Evolutionary conservation across 2,888 invertebrate genomes (phyloP), one percentile per base, ranked within the genome.

Genomic region (Hesperia comma): DNA sequence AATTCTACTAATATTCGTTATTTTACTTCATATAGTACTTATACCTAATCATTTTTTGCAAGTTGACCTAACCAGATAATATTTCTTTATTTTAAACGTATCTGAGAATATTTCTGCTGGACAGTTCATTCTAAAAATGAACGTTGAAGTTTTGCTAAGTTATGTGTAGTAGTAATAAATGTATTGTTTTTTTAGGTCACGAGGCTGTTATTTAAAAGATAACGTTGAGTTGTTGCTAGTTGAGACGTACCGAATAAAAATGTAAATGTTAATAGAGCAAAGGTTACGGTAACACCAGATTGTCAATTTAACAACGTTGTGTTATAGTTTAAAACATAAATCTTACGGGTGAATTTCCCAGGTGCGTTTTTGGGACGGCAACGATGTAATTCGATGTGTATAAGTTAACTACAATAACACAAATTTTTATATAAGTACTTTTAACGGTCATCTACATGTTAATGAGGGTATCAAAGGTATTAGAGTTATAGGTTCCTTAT

Each of bases 211-310:
- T n/a, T n/a, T n/a, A 71, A 76, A 82, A 86, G 91, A 91, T 91
- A 90, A 88, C 77, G 71, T 73, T 75, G 72, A 84, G 85, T 86
- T 84, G 87, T 90, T 90, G 83, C 87, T 79, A 86, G 78, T 88
- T 85, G 84, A 88, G 84, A 81, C 79, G 82, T 81, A 85, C 85
- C 76, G 81, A 85, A 88, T 89, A 90, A 91, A 89, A 91, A 88
- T 80, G 79, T 77, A 70, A 67, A 83, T 72, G 87, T 90, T 90
- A 89, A 88, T 76, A 83, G 89, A 78, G 81, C 90, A 92, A 89
- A 92, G 92, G 92, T 90, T 92, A 92, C 80, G 81, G 87, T 89
- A 90, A 91, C 88, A 90, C 77, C 74, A 77, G 87, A 90, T 88
- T 88, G 84, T 81, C 79, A 77, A 80, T 78, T 71, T 70, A 71